Evolutionary conservation across 1,140 invertebrate genomes (phyloP), one percentile per base, ranked within the genome.

Genomic region (Radopholus similis): DNA sequence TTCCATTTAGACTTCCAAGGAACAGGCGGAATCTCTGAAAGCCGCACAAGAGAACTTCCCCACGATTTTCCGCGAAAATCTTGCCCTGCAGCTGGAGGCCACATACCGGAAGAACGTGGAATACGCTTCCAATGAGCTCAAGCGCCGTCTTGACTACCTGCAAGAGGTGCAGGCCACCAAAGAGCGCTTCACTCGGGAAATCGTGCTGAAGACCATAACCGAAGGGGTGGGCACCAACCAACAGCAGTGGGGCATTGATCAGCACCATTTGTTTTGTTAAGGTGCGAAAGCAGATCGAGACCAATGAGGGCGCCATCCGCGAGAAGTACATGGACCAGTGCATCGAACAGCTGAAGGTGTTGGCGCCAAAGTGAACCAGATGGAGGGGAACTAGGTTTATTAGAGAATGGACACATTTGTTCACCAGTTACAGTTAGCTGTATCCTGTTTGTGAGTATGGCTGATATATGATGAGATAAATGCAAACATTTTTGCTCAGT

Each of bases 81-180:
- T 81, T 71, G 72, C 66, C 1, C 72, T 81, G 13, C 78, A 81
- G 57, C 72, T 81, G 37, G 78, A 81, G 57, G 75, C 81, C 35
- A 70, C 78, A 18, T 81, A 83, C 67, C 82, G 77, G 40, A 68
- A 81, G 67, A 81, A 81, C 55, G 81, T 83, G 21, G 67, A 82
- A 34, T 56, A 55, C 18, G 81, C 82, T n/a, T 60, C 74, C 13
- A 71, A 64, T 32, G 78, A 81, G 51, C 28, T 81, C 37, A 81
- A 81, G 53, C 75, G 78, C 35, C 80, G 80, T 23, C 18, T 81
- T 3, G 78, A 81, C 53, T 81, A 76, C 49, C 58, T 81, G 53
- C 66, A 76, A 40, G 78, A 81, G 56, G 80, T 81, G 28, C 78
- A 81, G 42, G 77, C 64, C 32, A 82, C 76, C 28, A 81, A 81